Evolutionary conservation across 2,888 invertebrate genomes (phyloP), one percentile per base, ranked within the genome.

Genomic region (Frankliniella fusca): DNA sequence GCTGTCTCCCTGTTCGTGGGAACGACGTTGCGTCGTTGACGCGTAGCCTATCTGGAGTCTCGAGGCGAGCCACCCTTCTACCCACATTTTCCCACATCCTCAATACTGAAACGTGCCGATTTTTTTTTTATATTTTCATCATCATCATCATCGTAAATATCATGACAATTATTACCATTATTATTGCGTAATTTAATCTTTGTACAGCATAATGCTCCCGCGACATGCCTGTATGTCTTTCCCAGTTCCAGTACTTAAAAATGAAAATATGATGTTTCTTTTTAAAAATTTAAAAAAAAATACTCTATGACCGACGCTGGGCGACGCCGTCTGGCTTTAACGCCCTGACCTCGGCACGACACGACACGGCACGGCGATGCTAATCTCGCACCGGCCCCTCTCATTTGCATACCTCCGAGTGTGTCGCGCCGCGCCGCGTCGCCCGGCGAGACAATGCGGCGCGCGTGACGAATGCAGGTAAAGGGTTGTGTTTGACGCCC

Each of bases 361-460:
- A 27, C 23, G 70, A 27, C 70, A 9, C 70, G 27, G 11, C 70
- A 5, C 5, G 23, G n/a, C 23, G 70, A 76, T 76, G 70, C 70
- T 76, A 76, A 76, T 76, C 70, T 76, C 38, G 38, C 38, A 5
- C 38, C 38, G 2, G 38, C 38, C 2, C 38, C 3, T 38, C 23
- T 27, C 70, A 76, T 76, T 76, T 76, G 70, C 70, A 76, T 76
- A 76, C 23, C 70, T 76, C 70, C 70, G 23, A n/a, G 70, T 70
- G 70, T 27, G 27, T 27, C 70, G 70, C 70, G 70, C n/a, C 70
- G 70, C 70, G 70, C 20, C 54, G 18, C 54, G 20, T 12, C 54
- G 54, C 54, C 18, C 54, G 18, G 70, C 27, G 23, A 76, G 70
- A 76, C 70, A 76, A 76, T 23, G 70, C 23, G 23, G 70, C 70